Base-by-base conservation (phyloP, 2,888 invertebrate genomes). In the Aelia acuminata region DNA sequence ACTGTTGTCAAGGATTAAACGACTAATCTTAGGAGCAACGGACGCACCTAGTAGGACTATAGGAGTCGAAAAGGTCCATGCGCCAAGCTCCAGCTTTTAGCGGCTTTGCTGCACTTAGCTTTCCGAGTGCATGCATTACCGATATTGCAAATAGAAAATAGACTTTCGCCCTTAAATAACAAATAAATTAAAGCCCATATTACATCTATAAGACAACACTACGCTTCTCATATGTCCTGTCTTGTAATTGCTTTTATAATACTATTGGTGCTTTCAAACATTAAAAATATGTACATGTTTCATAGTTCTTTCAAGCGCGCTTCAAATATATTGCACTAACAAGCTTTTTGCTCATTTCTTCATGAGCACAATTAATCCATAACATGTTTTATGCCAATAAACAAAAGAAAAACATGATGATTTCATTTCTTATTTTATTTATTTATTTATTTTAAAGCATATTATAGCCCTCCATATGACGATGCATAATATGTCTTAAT, bases 21-120 rank as follows among this genome's bases (percentile, higher is more conserved):
- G 63, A 70, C 63, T 35, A 35, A 70, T 20, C 13, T 18, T 31
- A 70, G 18, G 49, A 49, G 84, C 39, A 50, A 57, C 57, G 84
- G 57, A 39, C 48, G 70, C 75, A 57, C 26, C 4, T 70, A 70
- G 39, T 70, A 88, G 35, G 84, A 57, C 43, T 63, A n/a, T 31
- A 47, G 15, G 50, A 84, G 47, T 39, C 50, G 18, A 70, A 57
- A 2, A 57, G 35, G 15, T 70, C 35, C 15, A 31, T 18, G 39
- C 63, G 43, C 57, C 43, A 85, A 50, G 85, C 75, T 39, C 57
- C 87, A 87, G 87, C 87, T 88, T 88, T 22, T 84, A 80, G 88
- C 63, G 53, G 89, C 89, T 89, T 89, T 49, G 89, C 87, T 80
- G 87, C 89, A 88, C 88, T 87, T 88, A 88, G 88, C 88, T 88